Conservation (phyloP, 2,888 invertebrate genomes). For the Diploptera punctata region DNA sequence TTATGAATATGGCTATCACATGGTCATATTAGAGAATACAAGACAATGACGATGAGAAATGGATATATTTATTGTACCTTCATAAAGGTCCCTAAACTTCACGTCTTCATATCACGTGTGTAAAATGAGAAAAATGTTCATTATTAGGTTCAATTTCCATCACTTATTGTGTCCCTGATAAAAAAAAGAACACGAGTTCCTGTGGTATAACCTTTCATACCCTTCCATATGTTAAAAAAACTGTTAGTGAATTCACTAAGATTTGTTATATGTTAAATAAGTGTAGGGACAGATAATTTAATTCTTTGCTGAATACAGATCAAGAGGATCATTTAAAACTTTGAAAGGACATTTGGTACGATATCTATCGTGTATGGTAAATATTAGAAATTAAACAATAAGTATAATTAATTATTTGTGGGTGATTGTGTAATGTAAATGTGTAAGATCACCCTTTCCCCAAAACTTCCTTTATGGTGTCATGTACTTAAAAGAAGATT, state of each 20-base stretch:
- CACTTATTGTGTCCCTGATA: background rate
- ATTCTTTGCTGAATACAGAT: conserved; percentile 5
- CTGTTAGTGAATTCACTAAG: conserved; percentile 12
- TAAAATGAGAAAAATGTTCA: background rate
- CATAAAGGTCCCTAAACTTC: background rate
- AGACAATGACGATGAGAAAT: too few relatives aligned
- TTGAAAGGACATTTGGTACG: conserved; percentile 10
- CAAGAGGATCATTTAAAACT: conserved; percentile 31
- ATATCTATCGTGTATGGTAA: background rate
- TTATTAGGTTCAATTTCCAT: conserved; percentile 5
- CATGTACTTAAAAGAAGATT: conserved; percentile 36
- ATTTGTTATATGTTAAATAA: conserved; percentile 28
- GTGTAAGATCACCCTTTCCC: conserved; percentile 35
- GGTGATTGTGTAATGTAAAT: conserved; percentile 36
- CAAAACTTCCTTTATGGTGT: conserved; percentile 30
- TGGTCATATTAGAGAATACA: too few relatives aligned
- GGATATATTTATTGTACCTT: background rate
- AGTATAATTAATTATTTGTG: conserved; percentile 36
- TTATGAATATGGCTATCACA: too few relatives aligned
- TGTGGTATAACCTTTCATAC: background rate
- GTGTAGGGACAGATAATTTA: conserved; percentile 19
- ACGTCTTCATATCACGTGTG: background rate
- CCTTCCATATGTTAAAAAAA: conserved; percentile 11
- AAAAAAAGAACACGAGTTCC: background rate
- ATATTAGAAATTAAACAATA: conserved; percentile 32